These are phyloP conservation scores for Syrmaticus mikado DNA, from an alignment of 2,113 vertebrate genomes.

Conservation along the genomic window DNA sequence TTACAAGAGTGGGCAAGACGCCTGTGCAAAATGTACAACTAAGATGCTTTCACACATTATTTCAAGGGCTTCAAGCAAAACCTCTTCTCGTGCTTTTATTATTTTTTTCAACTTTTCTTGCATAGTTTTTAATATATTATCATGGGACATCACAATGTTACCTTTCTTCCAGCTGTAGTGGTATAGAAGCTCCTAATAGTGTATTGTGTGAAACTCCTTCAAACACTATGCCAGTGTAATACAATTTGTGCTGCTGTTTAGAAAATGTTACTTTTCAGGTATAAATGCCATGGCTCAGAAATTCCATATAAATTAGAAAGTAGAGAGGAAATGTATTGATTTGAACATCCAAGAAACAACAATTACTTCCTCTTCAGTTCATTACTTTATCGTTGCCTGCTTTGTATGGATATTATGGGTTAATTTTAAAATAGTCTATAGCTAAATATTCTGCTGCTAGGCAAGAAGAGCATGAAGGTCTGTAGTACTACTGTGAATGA, in stretches of 20 bases:
- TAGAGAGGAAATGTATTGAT: not conserved
- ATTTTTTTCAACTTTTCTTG: not conserved
- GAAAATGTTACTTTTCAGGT: not conserved
- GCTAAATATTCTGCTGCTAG: not conserved
- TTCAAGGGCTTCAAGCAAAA: not conserved
- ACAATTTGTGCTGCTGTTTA: not conserved
- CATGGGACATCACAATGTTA: not conserved
- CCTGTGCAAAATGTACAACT: not conserved
- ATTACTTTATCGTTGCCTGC: not conserved
- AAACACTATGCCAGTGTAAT: not conserved
- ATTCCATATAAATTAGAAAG: not conserved
- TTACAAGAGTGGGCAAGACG: slow-evolving; percentile 5
- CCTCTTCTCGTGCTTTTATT: not conserved
- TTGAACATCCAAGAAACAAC: not conserved
- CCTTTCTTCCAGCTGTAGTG: not conserved
- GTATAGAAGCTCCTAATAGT: not conserved
- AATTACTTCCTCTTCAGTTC: not conserved
- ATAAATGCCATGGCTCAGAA: not conserved
- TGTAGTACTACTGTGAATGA: not conserved
- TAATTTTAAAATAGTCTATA: not conserved
- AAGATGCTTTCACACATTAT: not conserved
- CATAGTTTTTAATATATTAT: not conserved
- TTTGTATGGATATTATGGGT: not conserved
- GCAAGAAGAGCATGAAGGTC: not conserved
- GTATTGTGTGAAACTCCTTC: not conserved